Evolutionary conservation across 2,888 invertebrate species (phyloP), one percentile per base, ranked within the genome.

Genomic region (Drosophila koepferae): DNA sequence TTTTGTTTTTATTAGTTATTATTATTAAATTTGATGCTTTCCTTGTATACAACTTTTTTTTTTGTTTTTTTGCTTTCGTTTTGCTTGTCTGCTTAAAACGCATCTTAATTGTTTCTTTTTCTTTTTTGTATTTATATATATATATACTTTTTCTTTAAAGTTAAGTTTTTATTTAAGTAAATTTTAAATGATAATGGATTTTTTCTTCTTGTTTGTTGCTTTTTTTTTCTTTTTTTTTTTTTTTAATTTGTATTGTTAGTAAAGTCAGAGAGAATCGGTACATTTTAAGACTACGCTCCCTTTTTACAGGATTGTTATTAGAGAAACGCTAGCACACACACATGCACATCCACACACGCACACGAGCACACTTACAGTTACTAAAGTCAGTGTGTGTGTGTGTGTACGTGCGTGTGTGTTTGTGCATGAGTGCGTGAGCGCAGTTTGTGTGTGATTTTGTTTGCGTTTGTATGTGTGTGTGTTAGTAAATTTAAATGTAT

Each of bases 161-260:
- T 89, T 86, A 84, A 77, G 77, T 76, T 86, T 80, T 81, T 77
- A 23, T 74, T 66, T 86, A 89, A 84, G 86, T 86, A 86, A 79
- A 60, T 77, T 82, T 86, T 83, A 83, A 85, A 86, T 88, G 88
- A 86, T 86, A 88, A 84, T 86, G 76, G 89, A 88, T 88, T 86
- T 86, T 75, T 63, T 49, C 51, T 74, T 40, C 38, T 68, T 18
- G 56, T 59, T 73, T 67, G 63, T 65, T 74, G 54, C 63, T 18
- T 62, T 61, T 49, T 74, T 65, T 51, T 58, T 66, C 60, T 61
- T 63, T 12, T 68, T 63, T 53, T 49, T 66, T 60, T 31, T 9
- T 67, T 76, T 12, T 23, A 23, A 69, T 72, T 9, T 51, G 60
- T 65, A 61, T 67, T 75, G 74, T 84, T 84, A 76, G 75, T 83